A percentile compares a stretch with the other conserved stretches of the same genome.
Conservation (phyloP, 2,113 vertebrate genomes). For the Trematomus loennbergii region DNA sequence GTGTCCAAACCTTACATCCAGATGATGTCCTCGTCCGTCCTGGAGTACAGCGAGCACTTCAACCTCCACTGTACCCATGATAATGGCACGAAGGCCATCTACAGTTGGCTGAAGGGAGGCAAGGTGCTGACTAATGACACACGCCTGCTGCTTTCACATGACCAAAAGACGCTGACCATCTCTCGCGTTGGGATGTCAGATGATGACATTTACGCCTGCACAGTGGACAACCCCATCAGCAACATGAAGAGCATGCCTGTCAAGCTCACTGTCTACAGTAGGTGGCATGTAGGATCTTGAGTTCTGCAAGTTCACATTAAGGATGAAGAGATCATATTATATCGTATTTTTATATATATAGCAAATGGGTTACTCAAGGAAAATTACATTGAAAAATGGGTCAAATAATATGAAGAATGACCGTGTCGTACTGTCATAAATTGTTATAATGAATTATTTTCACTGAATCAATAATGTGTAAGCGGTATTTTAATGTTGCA, state of each 20-base stretch:
- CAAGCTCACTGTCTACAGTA: conserved; percentile 96
- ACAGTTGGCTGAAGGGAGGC: conserved; percentile 94
- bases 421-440: neutral
- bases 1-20: conserved; percentile 93
- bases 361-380: neutral
- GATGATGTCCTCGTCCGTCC: conserved; percentile 91
- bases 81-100: conserved; percentile 93
- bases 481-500: neutral
- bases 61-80: conserved; percentile 93
- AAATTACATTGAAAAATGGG: neutral
- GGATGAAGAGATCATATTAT: neutral
- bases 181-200: conserved; percentile 91
- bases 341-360: neutral
- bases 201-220: conserved; percentile 91
- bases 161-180: conserved; percentile 96
- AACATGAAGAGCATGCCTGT: conserved; percentile 89
- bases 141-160: conserved; percentile 90
- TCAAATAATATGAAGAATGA: neutral
- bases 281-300: conserved; percentile 70
- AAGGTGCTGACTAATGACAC: conserved; percentile 91
- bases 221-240: conserved; percentile 96
- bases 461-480: neutral
- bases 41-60: conserved; percentile 95
- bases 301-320: neutral
- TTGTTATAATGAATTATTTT: neutral